Evolutionary conservation across 2,888 invertebrate species (phyloP), one percentile per base, ranked within the genome.

Genomic region (Allygus modestus): DNA sequence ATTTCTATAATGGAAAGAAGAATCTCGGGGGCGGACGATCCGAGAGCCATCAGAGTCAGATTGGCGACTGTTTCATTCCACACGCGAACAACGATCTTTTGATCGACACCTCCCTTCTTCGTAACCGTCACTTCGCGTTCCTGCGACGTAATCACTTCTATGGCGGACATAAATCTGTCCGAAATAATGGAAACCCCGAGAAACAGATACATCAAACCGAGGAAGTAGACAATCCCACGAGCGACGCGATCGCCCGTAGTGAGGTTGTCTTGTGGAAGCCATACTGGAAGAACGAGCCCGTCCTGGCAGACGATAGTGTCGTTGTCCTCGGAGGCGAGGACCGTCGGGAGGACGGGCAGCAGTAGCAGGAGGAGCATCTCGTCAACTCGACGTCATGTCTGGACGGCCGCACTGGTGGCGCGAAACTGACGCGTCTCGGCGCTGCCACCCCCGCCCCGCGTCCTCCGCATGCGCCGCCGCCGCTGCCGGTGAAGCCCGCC

Each of bases 51-150:
- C 82, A 99, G 93, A 5, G 99, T 99, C 88, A 99, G 92, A 91
- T 99, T 99, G 87, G 99, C 99, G 65, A 99, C 99, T 0, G 99
- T 99, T 91, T 99, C 99, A 91, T 99, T 99, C 99, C 99, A 99
- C 86, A 99, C 97, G 85, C 99, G 93, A 20, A 99, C 99, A 81
- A 95, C 96, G 65, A 99, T 93, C 88, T 97, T 96, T 89, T 98
- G 97, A 17, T 94, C 94, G 86, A 97, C 97, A 86, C 97, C 97
- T 89, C 96, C 96, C 87, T 96, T 94, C 87, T 96, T 96, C 89
- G 97, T 96, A 85, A 99, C 95, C 88, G 95, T 94, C 89, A 99
- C 96, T 91, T 98, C 97, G 89, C 97, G 96, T 91, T 99, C 99
- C 90, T 98, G 96, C 0, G 99, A 98, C 82, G 99, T 99, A 90